Evolutionary conservation across 2,888 invertebrate species (phyloP), one percentile per base, ranked within the genome.

Genomic region (Hyalella azteca): DNA sequence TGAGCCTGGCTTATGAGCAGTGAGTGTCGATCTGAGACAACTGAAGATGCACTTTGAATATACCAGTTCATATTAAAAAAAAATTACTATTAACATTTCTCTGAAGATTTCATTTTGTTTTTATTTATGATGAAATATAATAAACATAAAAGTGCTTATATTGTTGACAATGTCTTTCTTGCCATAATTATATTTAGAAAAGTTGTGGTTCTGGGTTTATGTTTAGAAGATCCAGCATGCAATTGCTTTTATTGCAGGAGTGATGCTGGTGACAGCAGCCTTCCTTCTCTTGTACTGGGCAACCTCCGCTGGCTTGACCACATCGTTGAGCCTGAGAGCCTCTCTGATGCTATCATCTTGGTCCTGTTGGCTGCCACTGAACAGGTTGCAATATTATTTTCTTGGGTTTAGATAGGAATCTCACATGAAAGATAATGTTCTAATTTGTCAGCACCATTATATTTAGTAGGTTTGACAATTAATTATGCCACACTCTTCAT

Each of bases 281-380:
- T 85, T 22, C 83, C 84, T 26, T 77, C 79, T 13, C 73, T 85
- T 39, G 80, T 85, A 19, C 79, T 85, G 75, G 82, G 82, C 22
- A 84, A 85, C 77, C 79, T 85, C 7, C 81, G 79, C n/a, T 85
- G 85, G 82, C 59, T 85, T 48, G 84, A 85, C 49, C 45, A 76
- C 22, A 79, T 85, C 3, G 78, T 81, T 22, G 81, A 85, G 32
- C 41, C 82, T 1, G 77, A 79, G 29, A 75, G 75, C 1, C 80
- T 85, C 29, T 78, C 85, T 29, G 82, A 83, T 36, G 85, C 81
- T 26, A 78, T 85, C 26, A 77, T 85, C 15, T 83, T 85, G 41
- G 73, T 85, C 7, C 76, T 85, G 11, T 76, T 82, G 26, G 81
- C 81, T 15, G 80, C 85, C 39, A 83, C 85, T 15, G 29, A 78